Base-by-base conservation (phyloP, 35 echinoderm and acorn worm species). In the Patiria miniata region DNA sequence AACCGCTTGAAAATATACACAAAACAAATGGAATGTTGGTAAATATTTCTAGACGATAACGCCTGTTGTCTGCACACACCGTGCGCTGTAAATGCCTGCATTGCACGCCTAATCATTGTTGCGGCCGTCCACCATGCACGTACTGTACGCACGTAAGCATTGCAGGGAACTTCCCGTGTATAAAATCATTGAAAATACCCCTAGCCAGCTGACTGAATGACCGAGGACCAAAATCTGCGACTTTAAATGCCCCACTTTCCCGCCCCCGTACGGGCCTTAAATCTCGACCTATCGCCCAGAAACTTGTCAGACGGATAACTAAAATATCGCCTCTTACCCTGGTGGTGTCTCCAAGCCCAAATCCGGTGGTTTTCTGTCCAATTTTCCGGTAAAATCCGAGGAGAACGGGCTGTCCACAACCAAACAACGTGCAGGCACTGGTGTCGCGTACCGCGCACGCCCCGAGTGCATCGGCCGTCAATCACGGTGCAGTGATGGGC, bases 401-500 rank as follows among this genome's bases (percentile, higher is more conserved):
- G 34, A 42, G 17, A 80, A 80, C 12, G 39, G 16, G 37, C 8
- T 17, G 9, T 39, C 37, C 37, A 23, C 8, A 14, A 38, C n/a
- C 78, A 29, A 53, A 52, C 17, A 47, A 33, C 80, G 44, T 52
- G 40, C 32, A 21, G 6, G 80, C 28, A 33, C 40, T 56, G 80
- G 80, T 33, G 80, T 53, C 80, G 32, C 76, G 76, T 78, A 82
- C 39, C 40, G 51, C 80, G 51, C 80, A 44, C 80, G 38, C 28
- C 80, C 40, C 44, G 18, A 80, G 42, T 28, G 21, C 21, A 14
- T 73, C 29, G 23, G 21, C 80, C 51, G 80, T 82, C 78, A 82
- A 82, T 82, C 80, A 82, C 12, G 51, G 37, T 73, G 65, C 65
- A 33, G 42, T 33, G 28, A 52, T 82, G 80, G 80, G 80, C 80